Conservation (phyloP, 1,140 invertebrate genomes). For the Gonatopus flavifemur region DNA sequence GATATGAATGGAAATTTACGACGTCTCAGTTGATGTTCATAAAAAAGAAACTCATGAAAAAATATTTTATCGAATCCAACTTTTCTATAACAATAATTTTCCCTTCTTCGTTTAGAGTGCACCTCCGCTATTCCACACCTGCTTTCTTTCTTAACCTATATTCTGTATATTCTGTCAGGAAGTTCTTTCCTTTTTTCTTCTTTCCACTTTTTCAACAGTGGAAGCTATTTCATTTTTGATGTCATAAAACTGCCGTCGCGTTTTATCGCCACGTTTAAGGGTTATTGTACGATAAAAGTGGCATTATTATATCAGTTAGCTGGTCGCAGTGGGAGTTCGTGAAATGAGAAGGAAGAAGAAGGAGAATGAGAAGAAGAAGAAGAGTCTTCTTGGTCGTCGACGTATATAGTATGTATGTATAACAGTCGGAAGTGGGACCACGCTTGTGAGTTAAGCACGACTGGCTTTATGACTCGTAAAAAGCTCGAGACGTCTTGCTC, state of each 20-base stretch:
- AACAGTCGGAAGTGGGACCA: constrained; percentile 36
- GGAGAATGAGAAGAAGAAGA: constrained; percentile 14
- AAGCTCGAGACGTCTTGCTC: constrained; percentile 47
- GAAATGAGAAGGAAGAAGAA: constrained; percentile 8
- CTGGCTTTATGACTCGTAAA: constrained; percentile 57
- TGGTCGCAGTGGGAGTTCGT: constrained; percentile 24
- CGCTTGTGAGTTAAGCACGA: constrained; percentile 53
- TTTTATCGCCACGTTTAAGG: constrained; percentile 57
- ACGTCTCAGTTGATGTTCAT: too few relatives aligned
- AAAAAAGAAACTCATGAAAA: too few relatives aligned
- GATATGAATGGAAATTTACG: too few relatives aligned
- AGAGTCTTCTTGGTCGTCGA: constrained; percentile 9
- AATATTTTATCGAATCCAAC: too few relatives aligned
- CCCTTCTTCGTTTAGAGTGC: too few relatives aligned
- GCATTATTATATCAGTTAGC: constrained; percentile 59
- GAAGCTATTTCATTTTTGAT: constrained; percentile 54
- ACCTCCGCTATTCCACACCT: too few relatives aligned
- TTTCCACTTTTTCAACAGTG: too few relatives aligned
- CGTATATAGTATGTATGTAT: too few relatives aligned
- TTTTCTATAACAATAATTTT: too few relatives aligned
- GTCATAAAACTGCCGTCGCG: constrained; percentile 49
- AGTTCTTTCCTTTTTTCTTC: too few relatives aligned
- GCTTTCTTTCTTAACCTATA: too few relatives aligned
- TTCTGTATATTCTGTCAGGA: too few relatives aligned
- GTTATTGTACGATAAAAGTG: constrained; percentile 59